A percentile compares a stretch with the other conserved stretches of the same genome.
phyloP scores from a whole-genome alignment of 1,140 invertebrate species.

The Diorhabda elongata region DNA sequence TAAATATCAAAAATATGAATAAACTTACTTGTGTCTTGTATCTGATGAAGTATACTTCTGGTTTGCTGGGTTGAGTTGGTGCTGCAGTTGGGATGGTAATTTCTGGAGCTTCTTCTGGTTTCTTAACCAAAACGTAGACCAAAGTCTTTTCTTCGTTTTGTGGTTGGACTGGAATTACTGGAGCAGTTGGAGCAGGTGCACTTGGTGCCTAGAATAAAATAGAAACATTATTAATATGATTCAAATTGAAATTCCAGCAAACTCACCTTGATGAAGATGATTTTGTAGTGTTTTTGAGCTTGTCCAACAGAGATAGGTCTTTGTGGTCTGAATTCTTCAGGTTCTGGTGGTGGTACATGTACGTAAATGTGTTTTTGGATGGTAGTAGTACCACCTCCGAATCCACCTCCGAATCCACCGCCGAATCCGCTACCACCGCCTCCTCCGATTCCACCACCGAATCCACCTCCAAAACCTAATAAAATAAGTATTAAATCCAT shows the following conservation, averaged over 20 bases:
- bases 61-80: slow-evolving; percentile 78
- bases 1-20: neutral
- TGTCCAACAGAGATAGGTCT: slow-evolving; percentile 55
- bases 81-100: slow-evolving; percentile 72
- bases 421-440: slow-evolving; percentile 31
- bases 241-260: neutral
- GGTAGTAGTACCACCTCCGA: slow-evolving; percentile 54
- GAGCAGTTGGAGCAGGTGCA: slow-evolving; percentile 72
- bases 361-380: slow-evolving; percentile 83
- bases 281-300: slow-evolving; percentile 86
- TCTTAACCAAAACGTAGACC: slow-evolving; percentile 86
- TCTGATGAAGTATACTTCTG: slow-evolving; percentile 84
- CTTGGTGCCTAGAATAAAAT: slow-evolving; percentile 59
- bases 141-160: slow-evolving; percentile 85
- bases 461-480: slow-evolving; percentile 31
- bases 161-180: slow-evolving; percentile 70
- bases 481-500: no score
- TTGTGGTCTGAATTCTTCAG: slow-evolving; percentile 60
- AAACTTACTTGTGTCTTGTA: slow-evolving; percentile 68
- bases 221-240: neutral
- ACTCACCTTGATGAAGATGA: slow-evolving; percentile 75
- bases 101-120: slow-evolving; percentile 77
- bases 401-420: slow-evolving; percentile 32
- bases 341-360: slow-evolving; percentile 68
- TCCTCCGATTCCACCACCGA: slow-evolving; percentile 28